Percentiles rank a stretch among this genome's conserved stretches.
These are phyloP conservation scores for Campaea margaritaria DNA, from an alignment of 2,888 invertebrate genomes.

Conservation along the genomic window DNA sequence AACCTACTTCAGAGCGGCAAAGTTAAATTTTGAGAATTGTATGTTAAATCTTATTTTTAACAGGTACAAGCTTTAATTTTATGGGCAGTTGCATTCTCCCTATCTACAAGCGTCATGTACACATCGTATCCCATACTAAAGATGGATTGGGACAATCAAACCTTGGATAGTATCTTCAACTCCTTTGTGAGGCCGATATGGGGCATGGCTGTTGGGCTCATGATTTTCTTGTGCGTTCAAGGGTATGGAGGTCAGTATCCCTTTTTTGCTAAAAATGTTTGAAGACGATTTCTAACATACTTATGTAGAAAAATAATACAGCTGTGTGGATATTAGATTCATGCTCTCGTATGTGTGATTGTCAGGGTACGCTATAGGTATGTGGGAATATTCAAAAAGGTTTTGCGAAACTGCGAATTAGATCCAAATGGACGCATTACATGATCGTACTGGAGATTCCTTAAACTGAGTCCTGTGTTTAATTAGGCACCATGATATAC, in stretches of 20 bases:
- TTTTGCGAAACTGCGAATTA: too few species aligned
- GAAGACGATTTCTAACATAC: neutral
- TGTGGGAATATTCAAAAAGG: too few species aligned
- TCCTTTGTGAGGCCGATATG: slow-evolving; percentile 66
- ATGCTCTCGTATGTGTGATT: too few species aligned
- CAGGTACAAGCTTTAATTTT: slow-evolving; percentile 38
- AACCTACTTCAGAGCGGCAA: too few species aligned
- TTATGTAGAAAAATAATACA: neutral
- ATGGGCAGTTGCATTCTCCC: slow-evolving; percentile 42
- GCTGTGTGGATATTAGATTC: too few species aligned
- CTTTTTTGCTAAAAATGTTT: neutral
- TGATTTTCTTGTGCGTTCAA: slow-evolving; percentile 67
- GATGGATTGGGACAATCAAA: slow-evolving; percentile 48
- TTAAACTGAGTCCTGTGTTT: too few species aligned
- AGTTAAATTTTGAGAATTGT: too few species aligned
- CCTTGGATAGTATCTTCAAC: slow-evolving; percentile 47
- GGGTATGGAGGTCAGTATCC: slow-evolving; percentile 68
- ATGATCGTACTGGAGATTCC: too few species aligned
- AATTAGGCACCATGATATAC: too few species aligned
- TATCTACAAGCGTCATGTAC: slow-evolving; percentile 43
- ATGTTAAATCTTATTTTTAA: slow-evolving; percentile 17
- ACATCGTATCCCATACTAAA: slow-evolving; percentile 45
- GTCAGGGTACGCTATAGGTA: too few species aligned
- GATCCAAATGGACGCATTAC: too few species aligned
- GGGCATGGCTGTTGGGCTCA: slow-evolving; percentile 62